Base-by-base conservation (phyloP, 2,113 vertebrate species). In the Riparia riparia region DNA sequence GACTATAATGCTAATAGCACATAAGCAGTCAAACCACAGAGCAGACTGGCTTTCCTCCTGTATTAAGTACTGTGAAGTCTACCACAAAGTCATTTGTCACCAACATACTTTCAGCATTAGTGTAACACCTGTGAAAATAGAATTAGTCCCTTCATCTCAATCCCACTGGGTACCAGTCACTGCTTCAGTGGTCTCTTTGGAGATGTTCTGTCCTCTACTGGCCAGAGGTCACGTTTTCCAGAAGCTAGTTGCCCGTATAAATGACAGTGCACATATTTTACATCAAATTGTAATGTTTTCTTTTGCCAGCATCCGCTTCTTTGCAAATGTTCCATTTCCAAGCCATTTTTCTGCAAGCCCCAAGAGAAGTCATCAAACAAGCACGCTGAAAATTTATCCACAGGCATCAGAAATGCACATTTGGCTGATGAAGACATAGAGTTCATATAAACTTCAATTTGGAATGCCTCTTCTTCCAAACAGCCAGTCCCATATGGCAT, bases 51-150 rank as follows among this genome's bases (percentile, higher is more conserved):
- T 87, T 91, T 96, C 76, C 44, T 71, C 73, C 57, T 57, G 57
- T 65, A 65, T 76, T 95, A 95, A 89, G 77, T 61, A 91, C 77
- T 82, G 49, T 50, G 73, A 86, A 89, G 83, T 85, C 89, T 84
- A 96, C 77, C 69, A 94, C 73, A 64, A 94, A 94, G 81, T 91
- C 86, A 79, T 96, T 95, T 96, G 91, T 95, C 84, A 95, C 69
- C 81, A 89, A 41, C n/a, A 61, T 58, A 77, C 54, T 89, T 77
- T 39, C 53, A 89, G 76, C 49, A 81, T 8, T 91, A 45, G 77
- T 76, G 39, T 69, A 97, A 96, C 94, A 97, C 93, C 93, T 96
- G 96, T 56, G 72, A 93, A 97, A 97, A 96, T 47, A 95, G 89
- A 96, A 97, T 97, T 96, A 97, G 77, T 91, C 70, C 70, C 17